Conservation (phyloP, 2,113 vertebrate species). For the Nannobrachium achirus region DNA sequence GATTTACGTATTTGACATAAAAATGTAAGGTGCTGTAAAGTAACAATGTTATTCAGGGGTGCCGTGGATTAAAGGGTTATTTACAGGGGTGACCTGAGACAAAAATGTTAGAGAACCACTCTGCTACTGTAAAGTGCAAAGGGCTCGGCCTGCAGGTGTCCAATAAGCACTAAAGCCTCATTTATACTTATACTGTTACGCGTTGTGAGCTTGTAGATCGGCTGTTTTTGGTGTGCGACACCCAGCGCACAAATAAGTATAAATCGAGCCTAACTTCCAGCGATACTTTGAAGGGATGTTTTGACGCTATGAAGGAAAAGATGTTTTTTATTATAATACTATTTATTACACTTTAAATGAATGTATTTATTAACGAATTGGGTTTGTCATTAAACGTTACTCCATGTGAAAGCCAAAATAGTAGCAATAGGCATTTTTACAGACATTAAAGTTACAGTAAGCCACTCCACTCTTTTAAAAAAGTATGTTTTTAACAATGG, state of each 20-base stretch:
- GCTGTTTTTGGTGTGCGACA: too few species aligned
- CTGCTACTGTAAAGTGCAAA: too few species aligned
- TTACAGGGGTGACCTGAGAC: too few species aligned
- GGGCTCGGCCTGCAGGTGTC: not conserved
- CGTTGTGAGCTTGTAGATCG: too few species aligned
- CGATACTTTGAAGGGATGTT: conserved; percentile 13
- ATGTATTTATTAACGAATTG: conserved; percentile 38
- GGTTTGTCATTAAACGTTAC: not conserved
- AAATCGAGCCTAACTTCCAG: not conserved
- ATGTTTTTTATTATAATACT: conserved; percentile 20
- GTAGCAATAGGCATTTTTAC: not conserved
- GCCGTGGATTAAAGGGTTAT: too few species aligned
- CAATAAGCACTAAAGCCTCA: too few species aligned
- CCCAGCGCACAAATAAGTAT: too few species aligned
- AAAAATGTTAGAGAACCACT: too few species aligned
- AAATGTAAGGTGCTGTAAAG: too few species aligned
- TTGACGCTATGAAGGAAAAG: conserved; percentile 22
- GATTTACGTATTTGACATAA: too few species aligned
- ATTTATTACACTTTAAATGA: conserved; percentile 38
- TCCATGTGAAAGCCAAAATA: conserved; percentile 5
- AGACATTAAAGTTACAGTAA: not conserved
- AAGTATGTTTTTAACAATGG: not conserved
- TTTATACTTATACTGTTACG: too few species aligned
- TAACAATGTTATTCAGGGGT: too few species aligned
- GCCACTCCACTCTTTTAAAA: not conserved